Conservation (phyloP, 2,797 vertebrate genomes). For the Uromys caudimaculatus region DNA sequence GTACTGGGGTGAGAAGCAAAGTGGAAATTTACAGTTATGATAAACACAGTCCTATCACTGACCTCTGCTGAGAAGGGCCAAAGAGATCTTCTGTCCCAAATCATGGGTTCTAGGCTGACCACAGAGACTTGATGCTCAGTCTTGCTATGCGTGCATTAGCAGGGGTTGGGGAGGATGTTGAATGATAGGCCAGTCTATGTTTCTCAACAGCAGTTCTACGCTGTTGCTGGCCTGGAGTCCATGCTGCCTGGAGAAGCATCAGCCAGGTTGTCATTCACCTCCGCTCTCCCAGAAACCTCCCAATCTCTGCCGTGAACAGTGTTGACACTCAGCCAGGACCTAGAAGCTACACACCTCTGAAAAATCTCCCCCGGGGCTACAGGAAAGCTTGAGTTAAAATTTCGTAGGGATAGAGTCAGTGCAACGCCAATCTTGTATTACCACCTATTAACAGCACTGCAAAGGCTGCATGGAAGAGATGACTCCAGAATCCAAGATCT, state of each 20-base stretch:
- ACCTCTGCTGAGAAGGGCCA: background rate
- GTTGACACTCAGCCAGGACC: background rate
- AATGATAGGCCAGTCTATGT: accelerated
- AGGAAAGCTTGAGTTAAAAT: background rate
- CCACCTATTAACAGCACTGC: background rate
- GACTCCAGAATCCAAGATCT: background rate
- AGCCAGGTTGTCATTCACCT: accelerated
- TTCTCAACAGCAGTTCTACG: too few relatives aligned
- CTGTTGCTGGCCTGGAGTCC: background rate
- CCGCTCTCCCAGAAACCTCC: accelerated
- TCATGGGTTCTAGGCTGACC: background rate
- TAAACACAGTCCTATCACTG: background rate
- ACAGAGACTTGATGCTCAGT: background rate
- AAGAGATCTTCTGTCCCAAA: background rate
- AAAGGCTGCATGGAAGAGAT: background rate
- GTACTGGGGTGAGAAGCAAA: background rate
- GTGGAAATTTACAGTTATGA: background rate
- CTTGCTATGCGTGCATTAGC: background rate
- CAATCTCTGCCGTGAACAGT: background rate
- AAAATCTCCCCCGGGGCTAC: background rate
- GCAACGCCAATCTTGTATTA: background rate
- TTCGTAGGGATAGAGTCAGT: accelerated
- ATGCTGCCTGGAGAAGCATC: background rate
- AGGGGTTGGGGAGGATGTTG: accelerated
- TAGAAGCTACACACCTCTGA: too few relatives aligned